Evolutionary conservation across 2,797 vertebrate species (phyloP).

Genomic region (Cetoscarus ocellatus): DNA sequence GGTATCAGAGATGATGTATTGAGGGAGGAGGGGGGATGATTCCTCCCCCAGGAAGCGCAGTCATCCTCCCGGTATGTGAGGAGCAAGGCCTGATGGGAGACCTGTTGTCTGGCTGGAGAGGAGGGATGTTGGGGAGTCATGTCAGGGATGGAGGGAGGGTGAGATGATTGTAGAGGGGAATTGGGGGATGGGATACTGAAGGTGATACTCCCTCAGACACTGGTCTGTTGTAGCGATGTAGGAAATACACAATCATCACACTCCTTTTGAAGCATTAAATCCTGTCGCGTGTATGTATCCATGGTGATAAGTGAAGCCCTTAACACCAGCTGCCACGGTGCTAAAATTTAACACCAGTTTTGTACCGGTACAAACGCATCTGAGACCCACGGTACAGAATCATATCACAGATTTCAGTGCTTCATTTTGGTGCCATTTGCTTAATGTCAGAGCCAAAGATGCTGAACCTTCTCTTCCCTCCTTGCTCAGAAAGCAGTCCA

Average conservation of each 20-base stretch:
- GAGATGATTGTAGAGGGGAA: constrained; percentile 57
- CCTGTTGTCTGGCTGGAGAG: constrained; percentile 72
- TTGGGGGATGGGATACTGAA: constrained; percentile 73
- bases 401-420: too few relatives aligned
- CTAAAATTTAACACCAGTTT: neutral
- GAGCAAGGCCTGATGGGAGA: constrained; percentile 67
- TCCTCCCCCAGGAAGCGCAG: constrained; percentile 56
- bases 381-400: too few relatives aligned
- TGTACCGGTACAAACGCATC: too few relatives aligned
- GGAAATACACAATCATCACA: neutral
- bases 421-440: too few relatives aligned
- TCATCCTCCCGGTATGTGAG: constrained; percentile 54
- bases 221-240: constrained; percentile 38
- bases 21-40: constrained; percentile 22
- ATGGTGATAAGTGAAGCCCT: neutral
- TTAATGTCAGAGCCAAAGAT: too few relatives aligned
- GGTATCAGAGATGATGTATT: constrained; percentile 41
- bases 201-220: constrained; percentile 61
- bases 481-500: too few relatives aligned
- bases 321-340: neutral
- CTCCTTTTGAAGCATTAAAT: neutral
- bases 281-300: neutral
- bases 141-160: constrained; percentile 62
- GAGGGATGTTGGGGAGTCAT: constrained; percentile 66
- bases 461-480: too few relatives aligned